A percentile compares a stretch with the other conserved stretches of the same genome.
Conservation (phyloP, 2,113 vertebrate species). For the Proterorhinus semilunaris region DNA sequence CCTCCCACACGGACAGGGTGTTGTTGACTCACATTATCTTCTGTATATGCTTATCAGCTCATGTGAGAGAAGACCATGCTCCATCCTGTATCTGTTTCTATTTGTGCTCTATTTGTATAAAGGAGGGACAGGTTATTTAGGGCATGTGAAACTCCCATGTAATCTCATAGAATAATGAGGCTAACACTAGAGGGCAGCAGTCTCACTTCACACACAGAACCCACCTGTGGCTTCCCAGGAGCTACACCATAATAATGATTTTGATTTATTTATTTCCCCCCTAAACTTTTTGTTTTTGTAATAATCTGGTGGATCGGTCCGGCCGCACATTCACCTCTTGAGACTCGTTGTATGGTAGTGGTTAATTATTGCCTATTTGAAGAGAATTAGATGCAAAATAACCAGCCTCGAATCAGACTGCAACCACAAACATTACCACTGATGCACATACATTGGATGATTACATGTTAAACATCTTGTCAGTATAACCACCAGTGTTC, state of each 20-base stretch:
- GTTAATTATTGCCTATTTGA: no score
- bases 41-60: constrained; percentile 67
- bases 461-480: background rate
- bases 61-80: constrained; percentile 61
- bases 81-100: constrained; percentile 9
- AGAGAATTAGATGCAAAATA: no score
- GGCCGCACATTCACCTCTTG: no score
- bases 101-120: background rate
- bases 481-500: background rate
- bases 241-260: constrained; percentile 35
- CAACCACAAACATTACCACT: no score
- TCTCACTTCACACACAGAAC: constrained; percentile 50
- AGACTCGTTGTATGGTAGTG: no score
- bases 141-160: background rate
- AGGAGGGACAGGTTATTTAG: no score
- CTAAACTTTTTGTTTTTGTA: no score
- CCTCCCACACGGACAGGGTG: constrained; percentile 58
- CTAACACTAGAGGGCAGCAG: constrained; percentile 62
- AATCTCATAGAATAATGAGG: constrained; percentile 35
- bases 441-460: background rate
- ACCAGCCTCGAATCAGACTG: no score
- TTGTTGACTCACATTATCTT: constrained; percentile 66
- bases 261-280: background rate
- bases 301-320: no score
- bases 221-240: constrained; percentile 53